Base-by-base conservation (phyloP, 2,888 invertebrate genomes). In the Anorthoa munda region DNA sequence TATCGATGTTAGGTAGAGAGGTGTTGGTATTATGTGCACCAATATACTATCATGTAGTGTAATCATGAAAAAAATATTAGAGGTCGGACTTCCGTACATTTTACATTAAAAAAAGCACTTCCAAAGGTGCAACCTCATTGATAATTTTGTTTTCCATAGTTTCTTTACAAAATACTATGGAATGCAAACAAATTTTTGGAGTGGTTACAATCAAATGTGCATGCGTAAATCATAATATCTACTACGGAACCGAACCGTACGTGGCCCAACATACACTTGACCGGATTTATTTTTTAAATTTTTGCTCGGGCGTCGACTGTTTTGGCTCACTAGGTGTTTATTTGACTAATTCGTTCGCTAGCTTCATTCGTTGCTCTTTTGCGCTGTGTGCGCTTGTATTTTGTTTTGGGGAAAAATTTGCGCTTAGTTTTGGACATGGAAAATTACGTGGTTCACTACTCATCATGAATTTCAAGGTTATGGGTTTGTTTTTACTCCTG, bases 341-440 rank as follows among this genome's bases (percentile, higher is more conserved):
- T 84, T 84, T 81, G 78, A 84, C 72, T 76, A 74, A 84, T 84
- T 86, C 72, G 71, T 86, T 70, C 73, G 71, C 82, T 73, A 72
- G 70, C 67, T 84, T 67, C 78, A 70, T 84, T 70, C 78, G 66
- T 31, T 65, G 59, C 67, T 82, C 66, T 66, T 75, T 81, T 81
- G 60, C 9, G 39, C 51, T 50, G 50, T 59, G 59, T 65, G 50
- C 5, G 21, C 45, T 21, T 39, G 11, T 45, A 56, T 60, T 77
- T 74, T 75, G 58, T 84, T 81, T 84, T 75, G 48, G 23, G 9
- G n/a, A 0, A 17, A 17, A 50, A 55, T 45, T 13, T 61, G 59
- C 56, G 50, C 61, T 69, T 63, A 18, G 45, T 53, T 83, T 66
- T 72, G 48, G 21, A 63, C 12, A 26, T 53, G 18, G 45, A 63